A percentile compares a stretch with the other conserved stretches of the same genome.
Evolutionary conservation across 2,888 invertebrate genomes (phyloP).

Genomic region (Hipparchia semele): DNA sequence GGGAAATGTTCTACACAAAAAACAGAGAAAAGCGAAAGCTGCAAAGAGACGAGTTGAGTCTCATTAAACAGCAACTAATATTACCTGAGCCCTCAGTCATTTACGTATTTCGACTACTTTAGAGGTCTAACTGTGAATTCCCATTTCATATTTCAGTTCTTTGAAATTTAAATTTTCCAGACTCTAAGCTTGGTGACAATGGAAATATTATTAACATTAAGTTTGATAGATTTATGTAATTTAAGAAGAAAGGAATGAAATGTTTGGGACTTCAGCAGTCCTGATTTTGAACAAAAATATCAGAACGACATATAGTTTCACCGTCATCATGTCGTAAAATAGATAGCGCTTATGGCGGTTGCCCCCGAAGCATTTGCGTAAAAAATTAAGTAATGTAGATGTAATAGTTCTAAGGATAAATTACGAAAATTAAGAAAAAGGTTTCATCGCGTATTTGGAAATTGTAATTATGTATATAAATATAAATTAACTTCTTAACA

Average conservation of each 20-base stretch:
- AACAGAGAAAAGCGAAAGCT: conserved; percentile 7
- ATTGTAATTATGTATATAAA: too few relatives aligned
- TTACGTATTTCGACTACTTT: conserved; percentile 1
- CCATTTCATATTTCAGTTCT: conserved; percentile 3
- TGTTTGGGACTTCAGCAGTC: neutral
- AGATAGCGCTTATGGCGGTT: too few relatives aligned
- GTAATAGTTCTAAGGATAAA: too few relatives aligned
- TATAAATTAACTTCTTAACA: neutral
- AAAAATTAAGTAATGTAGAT: too few relatives aligned
- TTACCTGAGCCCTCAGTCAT: conserved; percentile 9
- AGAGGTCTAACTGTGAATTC: conserved; percentile 3
- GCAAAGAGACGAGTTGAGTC: conserved; percentile 10
- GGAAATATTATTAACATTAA: neutral
- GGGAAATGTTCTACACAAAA: neutral
- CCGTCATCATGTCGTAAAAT: too few relatives aligned
- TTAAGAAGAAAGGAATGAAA: neutral
- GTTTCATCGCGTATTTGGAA: too few relatives aligned
- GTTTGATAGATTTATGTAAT: neutral
- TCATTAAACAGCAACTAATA: conserved; percentile 11
- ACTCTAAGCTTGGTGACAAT: neutral
- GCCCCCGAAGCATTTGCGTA: too few relatives aligned
- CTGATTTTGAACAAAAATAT: too few relatives aligned
- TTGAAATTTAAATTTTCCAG: conserved; percentile 1
- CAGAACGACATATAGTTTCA: too few relatives aligned
- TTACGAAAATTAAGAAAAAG: too few relatives aligned